Evolutionary conservation across 2,113 vertebrate species (phyloP), one percentile per base, ranked within the genome.

Genomic region (Pelecanoides urinatrix): DNA sequence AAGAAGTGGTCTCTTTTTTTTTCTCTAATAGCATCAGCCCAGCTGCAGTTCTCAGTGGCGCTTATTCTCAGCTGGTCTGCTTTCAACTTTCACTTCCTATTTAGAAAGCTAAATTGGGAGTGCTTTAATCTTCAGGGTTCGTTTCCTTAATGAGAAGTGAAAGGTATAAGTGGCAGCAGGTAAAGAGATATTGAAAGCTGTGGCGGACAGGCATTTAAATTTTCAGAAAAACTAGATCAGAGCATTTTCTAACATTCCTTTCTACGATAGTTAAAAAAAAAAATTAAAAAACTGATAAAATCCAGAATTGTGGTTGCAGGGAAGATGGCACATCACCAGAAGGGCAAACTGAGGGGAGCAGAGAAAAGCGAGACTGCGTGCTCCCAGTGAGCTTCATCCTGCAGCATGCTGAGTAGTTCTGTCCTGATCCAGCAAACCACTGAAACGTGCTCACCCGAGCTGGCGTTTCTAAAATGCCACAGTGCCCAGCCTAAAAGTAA

Each of bases 11-110:
- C 87, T 94, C 36, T 91, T 67, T 90, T 96, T 97, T 40, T 90
- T 96, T 97, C 11, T 72, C 91, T 95, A 92, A 91, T 67, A 95
- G 82, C 94, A 96, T 90, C 75, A 94, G 88, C 52, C 95, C 88
- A 95, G 89, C 96, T 97, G 96, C 74, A 90, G 80, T 95, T 97
- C 92, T 94, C 95, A 94, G 84, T 84, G 94, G 75, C 36, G 21
- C 96, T 96, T 96, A 80, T 91, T 90, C 96, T 97, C 96, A 97
- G 90, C 96, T 96, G 94, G 87, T 97, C 94, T 97, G 94, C 95
- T 96, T 97, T 97, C 92, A 97, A 97, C 85, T 94, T 97, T 95
- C 84, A 92, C 79, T 94, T 96, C 61, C 85, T 73, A 93, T 95
- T 96, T 97, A 94, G 93, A 96, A 96, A 95, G 36, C 95, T 90